A percentile compares a stretch with the other conserved stretches of the same genome.
These are phyloP conservation scores for Scomber scombrus DNA, from an alignment of 2,113 vertebrate genomes.

Conservation along the genomic window DNA sequence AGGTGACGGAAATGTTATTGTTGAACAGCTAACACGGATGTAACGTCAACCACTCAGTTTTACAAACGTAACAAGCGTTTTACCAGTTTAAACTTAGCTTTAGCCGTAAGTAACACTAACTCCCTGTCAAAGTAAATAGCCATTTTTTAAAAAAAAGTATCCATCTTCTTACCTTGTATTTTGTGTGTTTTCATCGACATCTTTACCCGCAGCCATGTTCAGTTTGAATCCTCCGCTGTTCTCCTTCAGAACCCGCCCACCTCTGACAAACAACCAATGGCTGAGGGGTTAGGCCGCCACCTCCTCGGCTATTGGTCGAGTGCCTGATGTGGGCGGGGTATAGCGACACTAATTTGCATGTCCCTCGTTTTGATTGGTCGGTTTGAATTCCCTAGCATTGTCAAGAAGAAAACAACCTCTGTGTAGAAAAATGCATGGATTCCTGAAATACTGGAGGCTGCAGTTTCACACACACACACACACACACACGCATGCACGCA, in stretches of 20 bases:
- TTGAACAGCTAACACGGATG: neutral
- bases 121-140: accelerated
- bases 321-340: neutral
- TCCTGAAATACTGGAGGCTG: neutral
- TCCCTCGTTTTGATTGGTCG: slow-evolving; percentile 71
- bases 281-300: slow-evolving; percentile 31
- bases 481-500: too few relatives aligned
- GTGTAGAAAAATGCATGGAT: neutral
- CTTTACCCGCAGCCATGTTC: slow-evolving; percentile 83
- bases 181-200: slow-evolving; percentile 75
- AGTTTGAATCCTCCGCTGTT: slow-evolving; percentile 84
- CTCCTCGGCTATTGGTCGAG: slow-evolving; percentile 64
- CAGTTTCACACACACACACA: too few relatives aligned
- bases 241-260: slow-evolving; percentile 52
- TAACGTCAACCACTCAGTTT: neutral
- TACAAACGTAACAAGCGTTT: neutral
- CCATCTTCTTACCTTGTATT: slow-evolving; percentile 73
- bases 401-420: slow-evolving; percentile 29
- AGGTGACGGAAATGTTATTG: neutral
- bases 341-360: neutral
- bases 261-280: neutral
- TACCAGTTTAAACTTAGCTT: neutral
- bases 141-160: too few relatives aligned
- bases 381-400: slow-evolving; percentile 72
- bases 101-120: accelerated